Base-by-base conservation (phyloP, 2,113 vertebrate genomes). In the Tinamus guttatus region DNA sequence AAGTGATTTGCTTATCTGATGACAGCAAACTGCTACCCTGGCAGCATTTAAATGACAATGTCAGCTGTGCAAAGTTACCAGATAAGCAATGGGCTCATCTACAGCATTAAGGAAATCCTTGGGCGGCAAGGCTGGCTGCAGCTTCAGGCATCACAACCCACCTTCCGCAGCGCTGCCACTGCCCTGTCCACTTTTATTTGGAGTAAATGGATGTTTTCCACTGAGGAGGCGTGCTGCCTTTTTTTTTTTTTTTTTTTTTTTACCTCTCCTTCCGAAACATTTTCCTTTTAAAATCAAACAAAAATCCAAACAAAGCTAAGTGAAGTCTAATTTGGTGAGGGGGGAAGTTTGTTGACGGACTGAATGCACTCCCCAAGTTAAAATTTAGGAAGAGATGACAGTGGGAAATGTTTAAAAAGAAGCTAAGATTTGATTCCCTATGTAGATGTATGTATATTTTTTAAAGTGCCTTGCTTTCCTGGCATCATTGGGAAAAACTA, bases 321-420 rank as follows among this genome's bases (percentile, higher is more conserved):
- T 0, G 5, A 89, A 90, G 84, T 94, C 74, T 92, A 78, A 91
- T 92, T 81, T 93, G 89, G 75, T 93, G 89, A 34, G 64, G 80
- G 19, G 19, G 8, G 30, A 58, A 19, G 21, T 58, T 47, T 64
- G 47, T 41, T 93, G 96, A 43, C 81, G 81, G 71, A 24, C 32
- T 65, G 25, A 25, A 4, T 51, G 30, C 28, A 5, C 83, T 70
- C 1, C 0, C 13, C 19, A 22, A 51, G 11, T 52, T 34, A 81
- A 90, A 68, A 45, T 38, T 32, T 51, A 56, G 28, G 43, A 58
- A 28, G 12, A 63, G 65, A 52, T 13, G 47, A 41, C 45, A 69
- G n/a, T 24, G 30, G 60, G 52, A 77, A 47, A 8, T 40, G 25
- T 21, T 68, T 14, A 43, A 73, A 74, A 58, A 54, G 47, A 24